Base-by-base conservation (phyloP, 2,113 vertebrate genomes). In the Mustelus asterias region DNA sequence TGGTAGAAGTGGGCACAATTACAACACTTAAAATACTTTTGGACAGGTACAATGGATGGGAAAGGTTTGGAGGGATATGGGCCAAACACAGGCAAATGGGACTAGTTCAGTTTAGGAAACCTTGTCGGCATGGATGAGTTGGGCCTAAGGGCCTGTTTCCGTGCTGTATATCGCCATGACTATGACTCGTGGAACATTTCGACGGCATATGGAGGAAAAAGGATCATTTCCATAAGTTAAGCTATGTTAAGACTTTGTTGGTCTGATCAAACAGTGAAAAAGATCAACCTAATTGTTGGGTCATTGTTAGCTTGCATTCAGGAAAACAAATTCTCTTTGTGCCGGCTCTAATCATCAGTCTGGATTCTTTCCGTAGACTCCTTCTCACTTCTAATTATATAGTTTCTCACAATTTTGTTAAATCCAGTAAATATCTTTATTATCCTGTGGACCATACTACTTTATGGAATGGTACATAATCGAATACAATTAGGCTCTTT, bases 341-440 rank as follows among this genome's bases (percentile, higher is more conserved):
- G 11, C 54, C 33, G 29, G n/a, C 54, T 41, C 29, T 89, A 89
- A 89, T 13, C 48, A 89, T 89, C 86, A 54, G 54, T 90, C 26
- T 63, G 54, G 86, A 90, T 90, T 60, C 88, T 90, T 90, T 90
- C 24, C 0, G 54, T 58, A 54, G 48, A 58, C 48, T 48, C 24
- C 41, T 20, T 86, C 86, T 90, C 88, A 90, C 88, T 54, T 90
- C 88, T 60, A 90, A 60, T 90, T 90, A 60, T 60, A 90, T 63
- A 26, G 24, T 90, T 90, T 16, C 13, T 90, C 29, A 33, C 3
- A 4, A 90, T 60, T 90, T 60, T 60, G 26, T 90, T 90, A 60
- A 90, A 90, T 29, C 54, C 26, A 33, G 48, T 90, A 90, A 90
- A 58, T 60, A 90, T 90, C 54, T 89, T 90, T 54, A 60, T 90